phyloP scores from a whole-genome alignment of 2,888 invertebrate species.

The Blastobasis lacticolella region DNA sequence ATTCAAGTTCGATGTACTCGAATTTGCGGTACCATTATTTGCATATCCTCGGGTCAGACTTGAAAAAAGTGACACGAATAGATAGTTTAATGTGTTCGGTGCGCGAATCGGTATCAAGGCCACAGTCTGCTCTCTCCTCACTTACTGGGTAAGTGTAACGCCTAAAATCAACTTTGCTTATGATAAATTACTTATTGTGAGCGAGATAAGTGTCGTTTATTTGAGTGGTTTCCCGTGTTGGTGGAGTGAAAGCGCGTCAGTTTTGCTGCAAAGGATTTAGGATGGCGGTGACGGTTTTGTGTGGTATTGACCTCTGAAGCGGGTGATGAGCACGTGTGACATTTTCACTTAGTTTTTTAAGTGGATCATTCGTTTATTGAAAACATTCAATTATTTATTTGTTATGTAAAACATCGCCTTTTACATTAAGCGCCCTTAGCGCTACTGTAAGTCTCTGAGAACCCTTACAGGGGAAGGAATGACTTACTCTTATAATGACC shows the following conservation, averaged over 20 bases:
- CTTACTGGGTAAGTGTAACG: constrained; percentile 72
- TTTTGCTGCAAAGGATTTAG: constrained; percentile 41
- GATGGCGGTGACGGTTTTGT: constrained; percentile 34
- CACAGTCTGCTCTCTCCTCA: constrained; percentile 55
- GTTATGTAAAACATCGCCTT: no score
- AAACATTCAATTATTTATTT: no score
- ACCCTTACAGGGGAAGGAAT: no score
- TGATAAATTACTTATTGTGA: constrained; percentile 70
- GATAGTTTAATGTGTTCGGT: constrained; percentile 34
- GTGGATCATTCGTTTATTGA: no score
- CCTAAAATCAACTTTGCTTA: constrained; percentile 55
- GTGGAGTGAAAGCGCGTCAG: constrained; percentile 55
- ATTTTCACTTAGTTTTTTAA: no score
- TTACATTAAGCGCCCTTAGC: no score
- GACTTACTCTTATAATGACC: no score
- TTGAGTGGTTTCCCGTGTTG: constrained; percentile 67
- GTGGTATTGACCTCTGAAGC: neutral
- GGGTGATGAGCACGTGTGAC: neutral
- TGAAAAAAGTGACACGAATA: constrained; percentile 64
- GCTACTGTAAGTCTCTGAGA: no score
- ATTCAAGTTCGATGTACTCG: constrained; percentile 66
- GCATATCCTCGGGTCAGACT: constrained; percentile 57
- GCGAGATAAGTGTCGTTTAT: constrained; percentile 60
- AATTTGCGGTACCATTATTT: constrained; percentile 68
- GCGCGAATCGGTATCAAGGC: constrained; percentile 69